Percentiles rank a stretch among this genome's conserved stretches.
Conservation (phyloP, 2,888 invertebrate species). For the Ellobium chinense region DNA sequence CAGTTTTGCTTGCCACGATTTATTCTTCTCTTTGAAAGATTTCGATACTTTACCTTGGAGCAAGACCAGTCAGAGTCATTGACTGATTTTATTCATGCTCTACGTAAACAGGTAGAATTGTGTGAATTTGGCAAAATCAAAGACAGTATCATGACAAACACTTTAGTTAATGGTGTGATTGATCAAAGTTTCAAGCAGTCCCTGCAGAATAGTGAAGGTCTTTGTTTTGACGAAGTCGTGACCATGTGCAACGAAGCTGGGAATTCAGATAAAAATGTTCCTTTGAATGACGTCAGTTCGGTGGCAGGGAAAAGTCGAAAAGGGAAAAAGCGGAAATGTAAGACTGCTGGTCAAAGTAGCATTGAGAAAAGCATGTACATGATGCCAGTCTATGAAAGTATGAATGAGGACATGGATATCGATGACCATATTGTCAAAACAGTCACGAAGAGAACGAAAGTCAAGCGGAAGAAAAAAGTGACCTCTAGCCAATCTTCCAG, state of each 20-base stretch:
- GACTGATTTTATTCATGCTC: constrained; percentile 24
- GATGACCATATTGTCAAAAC: constrained; percentile 18
- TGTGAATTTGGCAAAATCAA: constrained; percentile 38
- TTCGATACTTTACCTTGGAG: constrained; percentile 29
- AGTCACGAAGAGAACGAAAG: not conserved
- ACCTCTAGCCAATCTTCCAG: not conserved
- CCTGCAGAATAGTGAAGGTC: constrained; percentile 5
- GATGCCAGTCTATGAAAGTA: constrained; percentile 5
- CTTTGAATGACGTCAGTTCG: not conserved
- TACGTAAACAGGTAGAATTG: constrained; percentile 24
- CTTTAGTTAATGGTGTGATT: constrained; percentile 27
- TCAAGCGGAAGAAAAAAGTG: not conserved
- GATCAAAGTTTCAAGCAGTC: constrained; percentile 24
- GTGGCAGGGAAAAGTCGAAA: not conserved
- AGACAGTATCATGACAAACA: constrained; percentile 34
- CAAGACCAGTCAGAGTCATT: constrained; percentile 24
- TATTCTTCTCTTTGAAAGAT: constrained; percentile 37
- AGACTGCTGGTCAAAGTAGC: not conserved
- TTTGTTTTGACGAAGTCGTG: constrained; percentile 38
- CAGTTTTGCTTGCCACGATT: constrained; percentile 27
- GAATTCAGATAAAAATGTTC: not conserved
- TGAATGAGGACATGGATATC: constrained; percentile 4
- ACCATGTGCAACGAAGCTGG: constrained; percentile 5
- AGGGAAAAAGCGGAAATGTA: not conserved
- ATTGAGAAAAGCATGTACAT: constrained; percentile 20